A percentile compares a stretch with the other conserved stretches of the same genome.
Conservation (phyloP, 2,113 vertebrate species). For the Ciconia maguari region DNA sequence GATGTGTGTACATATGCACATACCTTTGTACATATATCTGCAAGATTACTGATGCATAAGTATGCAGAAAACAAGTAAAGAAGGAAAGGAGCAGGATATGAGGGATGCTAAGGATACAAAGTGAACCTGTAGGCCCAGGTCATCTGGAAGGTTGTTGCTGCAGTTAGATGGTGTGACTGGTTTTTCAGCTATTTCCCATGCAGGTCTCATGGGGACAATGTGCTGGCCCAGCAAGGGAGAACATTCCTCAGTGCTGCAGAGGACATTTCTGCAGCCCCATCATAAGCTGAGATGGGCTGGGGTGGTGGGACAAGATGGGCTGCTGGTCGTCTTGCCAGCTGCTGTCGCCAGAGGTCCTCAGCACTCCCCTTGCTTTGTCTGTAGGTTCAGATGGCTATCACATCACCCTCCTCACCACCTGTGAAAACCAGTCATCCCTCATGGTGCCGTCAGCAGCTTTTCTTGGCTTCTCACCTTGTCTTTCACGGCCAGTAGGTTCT, state of each 20-base stretch:
- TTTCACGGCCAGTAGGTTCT: background rate
- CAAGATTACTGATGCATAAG: background rate
- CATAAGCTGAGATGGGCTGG: background rate
- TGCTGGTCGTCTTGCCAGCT: background rate
- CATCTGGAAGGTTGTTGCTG: background rate
- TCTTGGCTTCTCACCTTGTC: background rate
- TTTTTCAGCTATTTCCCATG: background rate
- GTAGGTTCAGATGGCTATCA: background rate
- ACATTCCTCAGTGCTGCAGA: background rate
- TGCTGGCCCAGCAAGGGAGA: rapidly evolving
- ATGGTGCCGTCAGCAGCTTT: background rate
- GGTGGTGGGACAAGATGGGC: background rate
- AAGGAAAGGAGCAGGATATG: background rate
- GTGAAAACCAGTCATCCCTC: background rate
- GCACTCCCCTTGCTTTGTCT: background rate
- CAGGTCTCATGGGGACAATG: background rate
- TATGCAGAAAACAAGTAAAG: background rate
- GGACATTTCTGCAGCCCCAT: background rate
- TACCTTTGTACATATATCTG: background rate
- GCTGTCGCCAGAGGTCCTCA: background rate
- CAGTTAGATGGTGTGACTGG: background rate
- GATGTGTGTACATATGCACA: too few relatives aligned
- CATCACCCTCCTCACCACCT: background rate
- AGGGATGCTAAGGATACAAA: background rate
- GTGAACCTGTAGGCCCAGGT: background rate